Percentiles rank a stretch among this genome's conserved stretches.
These are phyloP conservation scores for Mizuhopecten yessoensis DNA, from an alignment of 1,140 invertebrate species.

Conservation along the genomic window DNA sequence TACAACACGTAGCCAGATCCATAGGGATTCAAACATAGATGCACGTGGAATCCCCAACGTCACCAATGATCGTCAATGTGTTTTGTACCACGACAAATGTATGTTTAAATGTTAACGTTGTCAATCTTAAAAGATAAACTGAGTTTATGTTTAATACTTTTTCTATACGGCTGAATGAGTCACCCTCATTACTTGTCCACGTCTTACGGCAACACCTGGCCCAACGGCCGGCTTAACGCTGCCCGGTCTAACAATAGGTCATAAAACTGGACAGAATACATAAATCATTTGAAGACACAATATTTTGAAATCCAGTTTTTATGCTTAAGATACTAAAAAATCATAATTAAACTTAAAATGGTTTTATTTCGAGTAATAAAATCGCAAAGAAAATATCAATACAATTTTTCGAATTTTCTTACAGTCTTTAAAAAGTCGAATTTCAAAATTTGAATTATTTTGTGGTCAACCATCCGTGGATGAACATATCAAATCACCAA, in stretches of 20 bases:
- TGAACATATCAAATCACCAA: slow-evolving; percentile 10
- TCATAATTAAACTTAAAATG: slow-evolving; percentile 11
- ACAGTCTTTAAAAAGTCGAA: slow-evolving; percentile 4
- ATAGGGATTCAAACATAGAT: too few species aligned
- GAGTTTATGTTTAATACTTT: background rate
- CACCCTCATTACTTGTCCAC: slow-evolving; percentile 7
- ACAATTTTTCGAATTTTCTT: background rate
- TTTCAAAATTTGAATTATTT: slow-evolving; percentile 20
- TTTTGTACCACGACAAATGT: background rate
- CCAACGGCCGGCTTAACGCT: background rate
- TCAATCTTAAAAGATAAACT: background rate
- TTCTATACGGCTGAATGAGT: background rate
- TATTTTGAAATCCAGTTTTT: background rate
- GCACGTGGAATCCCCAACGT: background rate
- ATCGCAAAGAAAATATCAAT: slow-evolving; percentile 17
- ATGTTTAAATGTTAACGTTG: background rate
- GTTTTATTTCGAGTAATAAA: slow-evolving; percentile 14
- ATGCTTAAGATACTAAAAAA: background rate
- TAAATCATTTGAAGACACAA: background rate
- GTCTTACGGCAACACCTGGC: background rate
- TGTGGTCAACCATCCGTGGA: background rate
- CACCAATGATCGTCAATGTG: background rate
- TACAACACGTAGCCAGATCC: too few species aligned
- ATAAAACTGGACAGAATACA: background rate
- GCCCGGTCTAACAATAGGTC: background rate